Base-by-base conservation (phyloP, 1,140 invertebrate species). In the Wasmannia auropunctata region DNA sequence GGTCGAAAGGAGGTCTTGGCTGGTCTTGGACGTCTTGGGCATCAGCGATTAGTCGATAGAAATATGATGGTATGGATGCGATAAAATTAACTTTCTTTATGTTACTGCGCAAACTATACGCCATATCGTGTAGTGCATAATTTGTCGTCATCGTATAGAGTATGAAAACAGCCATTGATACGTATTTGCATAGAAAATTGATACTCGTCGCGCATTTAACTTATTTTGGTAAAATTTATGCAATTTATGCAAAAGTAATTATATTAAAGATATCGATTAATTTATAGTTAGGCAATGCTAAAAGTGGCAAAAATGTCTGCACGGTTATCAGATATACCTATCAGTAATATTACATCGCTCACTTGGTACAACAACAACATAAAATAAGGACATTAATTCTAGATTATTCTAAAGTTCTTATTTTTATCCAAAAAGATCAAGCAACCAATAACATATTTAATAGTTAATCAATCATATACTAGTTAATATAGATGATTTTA, bases 11-110 rank as follows among this genome's bases (percentile, higher is more conserved):
- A 51, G n/a, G 31, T 67, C 43, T 22, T 46, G 75, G 0, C 19
- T 37, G 11, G 2, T 34, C 28, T 74, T 22, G 70, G 25, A 34
- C 7, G 70, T n/a, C n/a, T n/a, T 43, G 4, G 31, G 4, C 11
- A 22, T 8, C n/a, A 22, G 7, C 14, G 22, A 54, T 11, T 40
- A 22, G 56, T 40, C 34, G 34, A 49, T 67, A 69, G 22, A 56
- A 80, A 80, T 43, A 37, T 40, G 46, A n/a, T n/a, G n/a, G n/a
- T n/a, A 80, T 22, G 58, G 56, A 34, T 14, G 43, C 8, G 77
- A 56, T 80, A 69, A 69, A 28, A 56, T 31, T 80, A 43, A 69
- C 69, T 80, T 31, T 40, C 22, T 16, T 16, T 22, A 7, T 14
- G 56, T 56, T 69, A n/a, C 22, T 4, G 6, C 0, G 31, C 2